Conservation (phyloP, 2,888 invertebrate species). For the Romanomermis culicivorax region DNA sequence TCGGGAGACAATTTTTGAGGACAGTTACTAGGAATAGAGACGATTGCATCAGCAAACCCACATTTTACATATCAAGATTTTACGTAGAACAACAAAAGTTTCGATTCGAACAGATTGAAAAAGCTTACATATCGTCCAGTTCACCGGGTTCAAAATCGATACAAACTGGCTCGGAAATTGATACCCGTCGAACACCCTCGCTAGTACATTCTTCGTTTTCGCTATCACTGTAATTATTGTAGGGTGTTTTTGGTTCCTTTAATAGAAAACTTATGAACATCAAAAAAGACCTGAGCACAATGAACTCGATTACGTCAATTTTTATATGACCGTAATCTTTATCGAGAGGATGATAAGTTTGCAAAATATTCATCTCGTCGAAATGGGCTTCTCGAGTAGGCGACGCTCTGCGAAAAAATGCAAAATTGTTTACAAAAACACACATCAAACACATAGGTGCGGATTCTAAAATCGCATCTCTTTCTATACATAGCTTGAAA, state of each 20-base stretch:
- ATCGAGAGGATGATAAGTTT: slow-evolving; percentile 84
- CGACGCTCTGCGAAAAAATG: background rate
- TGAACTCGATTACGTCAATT: slow-evolving; percentile 31
- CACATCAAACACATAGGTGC: background rate
- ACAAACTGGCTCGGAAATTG: slow-evolving; percentile 3
- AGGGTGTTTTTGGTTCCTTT: slow-evolving; percentile 92
- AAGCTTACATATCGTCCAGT: background rate
- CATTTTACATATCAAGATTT: no score
- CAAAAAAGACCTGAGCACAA: background rate
- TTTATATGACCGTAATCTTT: slow-evolving; percentile 99
- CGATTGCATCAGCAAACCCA: no score
- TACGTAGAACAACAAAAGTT: no score
- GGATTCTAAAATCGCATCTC: background rate
- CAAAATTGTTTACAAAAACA: background rate
- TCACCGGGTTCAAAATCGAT: background rate
- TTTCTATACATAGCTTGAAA: no score
- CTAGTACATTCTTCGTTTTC: slow-evolving; percentile 28
- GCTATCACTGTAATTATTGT: slow-evolving; percentile 38
- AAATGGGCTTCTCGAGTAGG: slow-evolving; percentile 16
- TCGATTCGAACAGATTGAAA: no score
- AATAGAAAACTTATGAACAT: no score
- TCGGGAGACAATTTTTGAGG: no score
- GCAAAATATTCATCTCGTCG: slow-evolving; percentile 95
- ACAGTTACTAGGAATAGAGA: no score
- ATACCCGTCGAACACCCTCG: slow-evolving; percentile 12